Conservation (phyloP, 2,113 vertebrate species). For the Anguilla rostrata region DNA sequence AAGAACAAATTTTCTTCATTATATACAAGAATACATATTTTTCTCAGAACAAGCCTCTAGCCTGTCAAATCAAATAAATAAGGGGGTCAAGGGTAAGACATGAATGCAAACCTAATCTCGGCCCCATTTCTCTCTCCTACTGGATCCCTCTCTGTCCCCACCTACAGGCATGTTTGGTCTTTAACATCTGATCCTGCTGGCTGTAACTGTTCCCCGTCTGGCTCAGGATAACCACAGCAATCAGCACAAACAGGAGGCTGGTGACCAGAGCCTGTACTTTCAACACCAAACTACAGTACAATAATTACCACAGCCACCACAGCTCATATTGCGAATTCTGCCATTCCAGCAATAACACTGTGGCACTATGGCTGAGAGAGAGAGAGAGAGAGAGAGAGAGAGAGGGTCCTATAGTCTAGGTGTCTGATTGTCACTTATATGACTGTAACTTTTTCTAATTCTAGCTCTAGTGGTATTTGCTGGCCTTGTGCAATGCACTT, state of each 20-base stretch:
- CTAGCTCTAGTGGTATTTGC: too few species aligned
- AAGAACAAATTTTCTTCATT: neutral
- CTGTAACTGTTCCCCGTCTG: neutral
- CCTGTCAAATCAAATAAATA: slow-evolving; percentile 49
- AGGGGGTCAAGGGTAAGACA: slow-evolving; percentile 4
- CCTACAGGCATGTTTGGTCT: neutral
- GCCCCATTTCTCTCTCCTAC: neutral
- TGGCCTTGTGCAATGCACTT: too few species aligned
- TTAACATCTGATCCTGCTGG: slow-evolving; percentile 18
- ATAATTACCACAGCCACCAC: neutral
- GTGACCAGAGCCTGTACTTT: neutral
- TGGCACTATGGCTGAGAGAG: too few species aligned
- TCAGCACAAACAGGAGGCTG: neutral
- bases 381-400: too few species aligned
- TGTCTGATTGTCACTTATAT: too few species aligned
- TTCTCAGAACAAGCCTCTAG: slow-evolving; percentile 41
- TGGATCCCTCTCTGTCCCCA: neutral
- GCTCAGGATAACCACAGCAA: slow-evolving; percentile 2
- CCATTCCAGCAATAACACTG: too few species aligned
- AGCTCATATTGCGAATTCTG: neutral
- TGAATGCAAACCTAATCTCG: neutral
- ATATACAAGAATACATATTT: neutral
- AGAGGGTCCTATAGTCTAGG: too few species aligned
- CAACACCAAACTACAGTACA: neutral
- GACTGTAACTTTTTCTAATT: too few species aligned